Evolutionary conservation across 2,888 invertebrate species (phyloP), one percentile per base, ranked within the genome.

Genomic region (Melanostoma mellinum): DNA sequence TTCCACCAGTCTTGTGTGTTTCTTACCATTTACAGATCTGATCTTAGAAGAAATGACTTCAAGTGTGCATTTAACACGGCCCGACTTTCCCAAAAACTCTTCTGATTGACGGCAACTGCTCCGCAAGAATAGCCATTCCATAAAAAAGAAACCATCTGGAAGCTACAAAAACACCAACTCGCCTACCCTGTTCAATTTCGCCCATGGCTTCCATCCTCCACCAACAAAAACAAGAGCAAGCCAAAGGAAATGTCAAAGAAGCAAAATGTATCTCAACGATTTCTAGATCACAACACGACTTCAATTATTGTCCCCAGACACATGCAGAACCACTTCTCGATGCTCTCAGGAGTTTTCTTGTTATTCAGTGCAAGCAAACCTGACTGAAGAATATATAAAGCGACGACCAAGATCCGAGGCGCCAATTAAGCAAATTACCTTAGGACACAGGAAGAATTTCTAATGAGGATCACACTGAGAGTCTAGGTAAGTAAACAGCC

Each of bases 391-490:
- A 68, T 63, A 68, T 63, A 68, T 33, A 73, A 73, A 63, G 42
- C 77, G 68, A 42, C 77, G 68, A 35, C 56, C 56, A 84, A 79
- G 78, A 78, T 78, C 53, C 30, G 48, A 84, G 82, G 82, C 79
- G 82, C 78, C 82, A 78, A 84, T 74, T 84, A 74, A 84, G 78
- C 79, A 84, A 84, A 84, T 84, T 84, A 84, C 65, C 67, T 53
- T 65, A 55, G 78, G 78, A 79, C 82, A 79, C 69, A 30, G 60
- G 42, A 60, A 53, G 82, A 84, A 84, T 84, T 74, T 65, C 33
- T 69, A 78, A 84, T 84, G 82, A 84, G 82, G 52, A 67, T 77
- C 30, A 38, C 52, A 40, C 48, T 33, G 33, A 55, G 33, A 10
- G 8, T 44, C 3, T 33, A 53, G 1, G 40, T 46, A 48, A 36